Evolutionary conservation across 2,888 invertebrate species (phyloP), one percentile per base, ranked within the genome.

Genomic region (Chelonus formosanus): DNA sequence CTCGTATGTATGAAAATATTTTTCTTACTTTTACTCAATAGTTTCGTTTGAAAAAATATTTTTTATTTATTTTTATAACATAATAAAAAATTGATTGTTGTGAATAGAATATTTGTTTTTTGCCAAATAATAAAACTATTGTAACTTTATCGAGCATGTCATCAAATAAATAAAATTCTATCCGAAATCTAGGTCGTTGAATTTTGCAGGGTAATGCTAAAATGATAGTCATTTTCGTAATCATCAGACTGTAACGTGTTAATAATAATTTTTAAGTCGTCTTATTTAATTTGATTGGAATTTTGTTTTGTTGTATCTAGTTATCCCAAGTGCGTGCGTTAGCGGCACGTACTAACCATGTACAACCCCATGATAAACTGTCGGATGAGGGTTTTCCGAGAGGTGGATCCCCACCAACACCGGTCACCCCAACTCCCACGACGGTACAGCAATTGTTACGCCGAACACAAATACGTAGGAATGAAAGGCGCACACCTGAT

Each of bases 381-480:
- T 74, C 73, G 70, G 82, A 83, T 62, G 81, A 83, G 73, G 79
- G 80, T 67, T 80, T 83, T 73, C 78, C 82, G 55, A 75, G 81
- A 69, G 80, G 80, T 73, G 79, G 80, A 67, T 83, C 84, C 60
- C 83, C 84, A 58, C 82, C 82, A 52, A 80, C 82, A 66, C 81
- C 83, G 45, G 77, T 75, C 65, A 79, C 80, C 54, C 80, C 81
- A 66, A 79, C 81, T 63, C 83, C 87, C 3, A 84, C 87, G 43
- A 88, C 88, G 77, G 88, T 90, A 63, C 89, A 89, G 78, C 90
- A 90, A 74, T 86, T 91, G 78, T 86, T 92, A 78, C 89, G 92
- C 78, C 88, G 92, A 71, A 77, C 87, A 87, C 84, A 83, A 73
- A 83, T 84, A 70, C 82, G 84, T 40, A 80, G 80, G 61, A 83